Percentiles rank a stretch among this genome's conserved stretches.
Evolutionary conservation across 2,797 vertebrate species (phyloP).

Genomic region (Dryobates pubescens): DNA sequence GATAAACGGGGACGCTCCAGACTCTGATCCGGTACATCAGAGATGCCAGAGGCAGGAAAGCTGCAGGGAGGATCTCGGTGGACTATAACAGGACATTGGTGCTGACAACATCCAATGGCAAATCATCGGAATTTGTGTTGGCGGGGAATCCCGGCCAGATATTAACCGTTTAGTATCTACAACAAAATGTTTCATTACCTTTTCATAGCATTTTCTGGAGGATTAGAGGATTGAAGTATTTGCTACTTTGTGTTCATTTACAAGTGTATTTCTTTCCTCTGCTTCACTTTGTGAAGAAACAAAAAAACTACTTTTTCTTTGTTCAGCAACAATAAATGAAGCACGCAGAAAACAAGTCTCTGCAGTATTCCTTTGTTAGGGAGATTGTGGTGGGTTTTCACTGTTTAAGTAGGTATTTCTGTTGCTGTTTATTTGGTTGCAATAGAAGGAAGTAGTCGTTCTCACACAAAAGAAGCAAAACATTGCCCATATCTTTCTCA

Average conservation of each 20-base stretch:
- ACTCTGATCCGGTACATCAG: neutral
- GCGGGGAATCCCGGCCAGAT: constrained; percentile 32
- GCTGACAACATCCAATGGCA: constrained; percentile 51
- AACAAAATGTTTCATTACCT: neutral
- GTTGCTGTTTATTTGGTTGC: neutral
- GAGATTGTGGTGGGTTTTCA: neutral
- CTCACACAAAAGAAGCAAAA: neutral
- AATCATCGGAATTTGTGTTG: constrained; percentile 33
- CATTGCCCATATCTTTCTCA: neutral
- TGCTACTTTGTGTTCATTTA: neutral
- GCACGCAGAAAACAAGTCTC: constrained; percentile 20
- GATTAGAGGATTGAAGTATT: neutral
- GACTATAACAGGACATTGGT: constrained; percentile 18
- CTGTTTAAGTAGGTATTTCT: neutral
- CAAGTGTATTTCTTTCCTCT: neutral
- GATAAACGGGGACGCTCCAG: neutral
- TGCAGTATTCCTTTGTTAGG: neutral
- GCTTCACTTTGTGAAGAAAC: neutral
- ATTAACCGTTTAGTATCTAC: neutral
- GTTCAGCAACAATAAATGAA: neutral
- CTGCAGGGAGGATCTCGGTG: constrained; percentile 31
- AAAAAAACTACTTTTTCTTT: constrained; percentile 26
- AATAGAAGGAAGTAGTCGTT: neutral
- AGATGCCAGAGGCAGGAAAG: constrained; percentile 8
- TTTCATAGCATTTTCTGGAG: neutral